Conservation (phyloP, 1,140 invertebrate genomes). For the Papilio xuthus region DNA sequence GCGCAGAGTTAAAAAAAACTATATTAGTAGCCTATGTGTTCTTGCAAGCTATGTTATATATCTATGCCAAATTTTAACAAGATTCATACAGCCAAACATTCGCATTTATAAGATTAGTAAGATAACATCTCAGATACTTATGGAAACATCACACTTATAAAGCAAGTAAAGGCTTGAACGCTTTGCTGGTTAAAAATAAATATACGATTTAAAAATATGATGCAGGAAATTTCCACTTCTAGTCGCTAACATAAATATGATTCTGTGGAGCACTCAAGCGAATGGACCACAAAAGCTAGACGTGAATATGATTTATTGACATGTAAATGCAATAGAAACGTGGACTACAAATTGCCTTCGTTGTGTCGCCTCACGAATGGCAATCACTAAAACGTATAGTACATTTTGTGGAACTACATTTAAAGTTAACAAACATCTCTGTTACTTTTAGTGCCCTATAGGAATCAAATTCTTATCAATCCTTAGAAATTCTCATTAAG, state of each 20-base stretch:
- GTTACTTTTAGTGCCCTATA: neutral
- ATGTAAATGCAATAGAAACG: slow-evolving; percentile 26
- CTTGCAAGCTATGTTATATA: no score
- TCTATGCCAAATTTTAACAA: no score
- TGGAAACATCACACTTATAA: no score
- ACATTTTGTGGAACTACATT: neutral
- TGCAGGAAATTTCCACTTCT: neutral
- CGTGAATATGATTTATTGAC: slow-evolving; percentile 31
- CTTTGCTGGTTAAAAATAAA: neutral
- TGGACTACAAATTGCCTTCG: slow-evolving; percentile 25
- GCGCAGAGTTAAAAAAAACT: no score
- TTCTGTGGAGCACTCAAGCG: neutral
- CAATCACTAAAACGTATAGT: neutral
- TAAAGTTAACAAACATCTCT: neutral
- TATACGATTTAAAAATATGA: neutral
- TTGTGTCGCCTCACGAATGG: slow-evolving; percentile 9
- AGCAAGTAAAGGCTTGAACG: neutral
- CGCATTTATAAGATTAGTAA: neutral
- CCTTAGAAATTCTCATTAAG: no score
- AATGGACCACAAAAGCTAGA: slow-evolving; percentile 29
- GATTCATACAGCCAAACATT: no score
- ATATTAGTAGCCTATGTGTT: no score
- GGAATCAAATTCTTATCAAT: no score
- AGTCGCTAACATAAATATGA: neutral
- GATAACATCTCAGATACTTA: no score